Percentiles rank a stretch among this genome's conserved stretches.
Evolutionary conservation across 2,113 vertebrate species (phyloP).

Genomic region (Scortum barcoo): DNA sequence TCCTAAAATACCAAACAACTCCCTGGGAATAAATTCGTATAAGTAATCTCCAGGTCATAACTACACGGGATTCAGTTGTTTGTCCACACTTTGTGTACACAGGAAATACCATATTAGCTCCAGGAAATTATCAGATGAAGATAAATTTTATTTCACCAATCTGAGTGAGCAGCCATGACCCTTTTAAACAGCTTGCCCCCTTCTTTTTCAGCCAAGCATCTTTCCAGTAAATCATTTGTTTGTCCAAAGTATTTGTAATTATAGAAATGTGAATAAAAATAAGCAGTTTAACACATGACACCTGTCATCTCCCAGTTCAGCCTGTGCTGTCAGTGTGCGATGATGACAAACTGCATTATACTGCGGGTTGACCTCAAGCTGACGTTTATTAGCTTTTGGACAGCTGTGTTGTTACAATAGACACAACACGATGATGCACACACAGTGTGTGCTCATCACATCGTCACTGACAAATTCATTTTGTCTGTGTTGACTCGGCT

Average conservation of each 20-base stretch:
- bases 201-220: too few relatives aligned
- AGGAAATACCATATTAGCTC: slow-evolving; percentile 52
- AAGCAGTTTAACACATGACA: not conserved
- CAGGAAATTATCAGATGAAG: slow-evolving; percentile 36
- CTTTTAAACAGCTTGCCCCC: not conserved
- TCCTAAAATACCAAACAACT: not conserved
- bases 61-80: not conserved
- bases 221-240: not conserved
- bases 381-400: slow-evolving; percentile 15
- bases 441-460: slow-evolving; percentile 6
- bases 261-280: too few relatives aligned
- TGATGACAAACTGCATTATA: not conserved
- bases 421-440: not conserved
- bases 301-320: not conserved
- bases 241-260: not conserved
- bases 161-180: not conserved
- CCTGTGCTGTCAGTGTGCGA: not conserved
- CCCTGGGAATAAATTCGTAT: not conserved
- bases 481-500: slow-evolving; percentile 17
- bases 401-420: slow-evolving; percentile 40
- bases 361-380: slow-evolving; percentile 17
- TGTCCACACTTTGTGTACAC: slow-evolving; percentile 25
- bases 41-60: not conserved
- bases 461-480: not conserved
- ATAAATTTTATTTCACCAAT: not conserved